A percentile compares a stretch with the other conserved stretches of the same genome.
phyloP scores from a whole-genome alignment of 2,888 invertebrate genomes.

The Steinernema carpocapsae region DNA sequence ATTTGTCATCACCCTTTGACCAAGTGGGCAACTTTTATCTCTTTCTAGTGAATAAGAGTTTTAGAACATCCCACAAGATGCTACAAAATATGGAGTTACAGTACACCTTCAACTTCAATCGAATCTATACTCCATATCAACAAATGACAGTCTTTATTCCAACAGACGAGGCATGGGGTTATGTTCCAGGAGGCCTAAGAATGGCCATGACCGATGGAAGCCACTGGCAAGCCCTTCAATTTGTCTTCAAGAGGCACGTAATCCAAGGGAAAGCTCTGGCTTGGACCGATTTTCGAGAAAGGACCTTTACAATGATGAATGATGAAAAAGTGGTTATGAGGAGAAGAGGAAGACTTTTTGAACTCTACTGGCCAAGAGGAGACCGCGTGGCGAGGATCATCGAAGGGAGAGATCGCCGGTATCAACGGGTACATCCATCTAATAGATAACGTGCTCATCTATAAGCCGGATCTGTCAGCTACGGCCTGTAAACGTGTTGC shows the following conservation, averaged over 20 bases:
- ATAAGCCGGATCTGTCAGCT: constrained; percentile 63
- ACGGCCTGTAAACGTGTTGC: too few relatives aligned
- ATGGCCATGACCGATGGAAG: constrained; percentile 66
- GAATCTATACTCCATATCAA: too few relatives aligned
- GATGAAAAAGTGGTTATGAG: constrained; percentile 68
- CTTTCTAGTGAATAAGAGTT: too few relatives aligned
- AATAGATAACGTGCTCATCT: constrained; percentile 81
- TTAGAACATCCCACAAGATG: too few relatives aligned
- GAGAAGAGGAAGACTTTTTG: constrained; percentile 66
- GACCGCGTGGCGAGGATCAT: constrained; percentile 65
- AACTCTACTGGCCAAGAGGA: constrained; percentile 69
- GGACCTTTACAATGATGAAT: constrained; percentile 69
- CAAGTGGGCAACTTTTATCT: too few relatives aligned
- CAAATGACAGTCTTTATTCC: too few relatives aligned
- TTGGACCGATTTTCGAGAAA: constrained; percentile 53
- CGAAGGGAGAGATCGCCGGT: constrained; percentile 84
- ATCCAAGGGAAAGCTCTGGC: constrained; percentile 75
- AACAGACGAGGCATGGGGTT: too few relatives aligned
- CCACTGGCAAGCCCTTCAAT: constrained; percentile 67
- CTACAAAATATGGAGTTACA: too few relatives aligned
- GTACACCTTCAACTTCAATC: too few relatives aligned
- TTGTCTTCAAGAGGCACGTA: constrained; percentile 81
- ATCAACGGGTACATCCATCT: constrained; percentile 94
- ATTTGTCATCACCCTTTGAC: too few relatives aligned
- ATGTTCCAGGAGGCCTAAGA: constrained; percentile 47